A percentile compares a stretch with the other conserved stretches of the same genome.
Conservation (phyloP, 2,888 invertebrate species). For the Drosophila diplacantha region DNA sequence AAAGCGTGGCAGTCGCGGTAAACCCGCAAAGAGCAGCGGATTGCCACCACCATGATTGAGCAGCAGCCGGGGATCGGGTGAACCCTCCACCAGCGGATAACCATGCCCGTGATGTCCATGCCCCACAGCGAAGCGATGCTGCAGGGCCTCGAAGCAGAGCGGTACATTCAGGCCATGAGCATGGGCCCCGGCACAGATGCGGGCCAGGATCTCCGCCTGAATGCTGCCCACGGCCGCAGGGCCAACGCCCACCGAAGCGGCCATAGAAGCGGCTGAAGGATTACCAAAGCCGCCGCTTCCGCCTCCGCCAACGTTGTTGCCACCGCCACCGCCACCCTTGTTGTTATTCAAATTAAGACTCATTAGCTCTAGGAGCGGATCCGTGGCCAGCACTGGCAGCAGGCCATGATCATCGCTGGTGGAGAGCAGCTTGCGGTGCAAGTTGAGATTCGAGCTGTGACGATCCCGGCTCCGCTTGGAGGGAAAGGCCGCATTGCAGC, state of each 20-base stretch:
- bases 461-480: conserved; percentile 94
- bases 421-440: conserved; percentile 92
- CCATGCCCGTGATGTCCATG: conserved; percentile 25
- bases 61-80: conserved; percentile 70
- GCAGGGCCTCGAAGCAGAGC: conserved; percentile 83
- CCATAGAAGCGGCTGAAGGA: background rate
- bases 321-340: conserved; percentile 31
- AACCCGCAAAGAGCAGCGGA: conserved; percentile 81
- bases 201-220: conserved; percentile 88
- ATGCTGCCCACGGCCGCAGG: conserved; percentile 80
- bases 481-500: conserved; percentile 96
- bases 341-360: conserved; percentile 55
- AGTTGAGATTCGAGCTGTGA: conserved; percentile 93
- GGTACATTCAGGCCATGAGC: conserved; percentile 79
- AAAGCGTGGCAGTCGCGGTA: conserved; percentile 80
- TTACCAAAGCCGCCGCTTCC: background rate
- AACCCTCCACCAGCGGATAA: conserved; percentile 58
- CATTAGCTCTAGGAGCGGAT: conserved; percentile 66
- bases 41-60: conserved; percentile 78
- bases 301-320: background rate
- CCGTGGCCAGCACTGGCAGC: conserved; percentile 37
- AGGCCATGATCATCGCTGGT: conserved; percentile 78
- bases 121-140: conserved; percentile 75
- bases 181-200: conserved; percentile 84
- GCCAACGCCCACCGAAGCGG: conserved; percentile 5